A percentile compares a stretch with the other conserved stretches of the same genome.
Conservation (phyloP, 2,888 invertebrate species). For the Phragmatobia fuliginosa region DNA sequence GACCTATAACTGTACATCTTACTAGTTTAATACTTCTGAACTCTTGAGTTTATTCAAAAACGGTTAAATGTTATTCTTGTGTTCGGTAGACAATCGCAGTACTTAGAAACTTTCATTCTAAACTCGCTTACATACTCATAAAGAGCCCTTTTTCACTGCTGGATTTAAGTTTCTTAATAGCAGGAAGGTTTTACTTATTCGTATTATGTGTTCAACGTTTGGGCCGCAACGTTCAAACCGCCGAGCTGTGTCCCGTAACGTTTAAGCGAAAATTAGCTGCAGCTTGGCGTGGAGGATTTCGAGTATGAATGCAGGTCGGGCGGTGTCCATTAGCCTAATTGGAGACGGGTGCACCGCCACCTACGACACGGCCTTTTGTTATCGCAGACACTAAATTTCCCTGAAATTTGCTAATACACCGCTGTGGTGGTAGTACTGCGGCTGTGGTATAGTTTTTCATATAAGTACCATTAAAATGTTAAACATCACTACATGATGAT, state of each 20-base stretch:
- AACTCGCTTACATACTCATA: too few relatives aligned
- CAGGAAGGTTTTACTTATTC: not conserved
- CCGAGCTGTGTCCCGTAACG: conserved; percentile 59
- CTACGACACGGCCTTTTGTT: conserved; percentile 71
- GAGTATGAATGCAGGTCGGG: conserved; percentile 84
- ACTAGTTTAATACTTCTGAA: not conserved
- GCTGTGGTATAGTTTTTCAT: conserved; percentile 23
- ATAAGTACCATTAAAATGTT: not conserved
- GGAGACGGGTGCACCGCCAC: conserved; percentile 71
- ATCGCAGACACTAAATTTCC: conserved; percentile 58
- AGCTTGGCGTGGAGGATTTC: conserved; percentile 83
- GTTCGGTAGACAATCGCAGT: not conserved
- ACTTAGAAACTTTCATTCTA: not conserved
- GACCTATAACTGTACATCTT: conserved; percentile 26
- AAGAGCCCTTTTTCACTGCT: too few relatives aligned
- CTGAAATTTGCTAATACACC: conserved; percentile 45
- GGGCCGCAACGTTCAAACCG: conserved; percentile 48
- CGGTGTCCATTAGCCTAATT: conserved; percentile 86
- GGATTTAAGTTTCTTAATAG: too few relatives aligned
- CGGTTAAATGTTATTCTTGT: not conserved
- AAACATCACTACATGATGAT: too few relatives aligned
- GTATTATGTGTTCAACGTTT: conserved; percentile 29
- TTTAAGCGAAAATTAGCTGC: conserved; percentile 84
- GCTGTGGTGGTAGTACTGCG: conserved; percentile 30
- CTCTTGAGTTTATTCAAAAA: not conserved